These are phyloP conservation scores for Idaea biselata DNA, from an alignment of 2,888 invertebrate genomes.

Conservation along the genomic window DNA sequence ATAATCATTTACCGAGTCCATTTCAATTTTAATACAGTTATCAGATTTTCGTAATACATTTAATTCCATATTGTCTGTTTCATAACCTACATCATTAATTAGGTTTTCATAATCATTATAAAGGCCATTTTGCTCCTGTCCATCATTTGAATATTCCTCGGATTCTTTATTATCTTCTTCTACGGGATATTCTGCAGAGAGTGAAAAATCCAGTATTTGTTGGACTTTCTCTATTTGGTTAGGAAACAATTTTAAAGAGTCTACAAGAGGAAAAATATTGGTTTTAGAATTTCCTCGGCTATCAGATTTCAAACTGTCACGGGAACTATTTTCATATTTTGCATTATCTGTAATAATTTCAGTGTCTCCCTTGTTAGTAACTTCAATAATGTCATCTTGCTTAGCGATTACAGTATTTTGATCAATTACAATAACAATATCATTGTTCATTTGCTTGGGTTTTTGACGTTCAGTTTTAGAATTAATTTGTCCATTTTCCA, in stretches of 20 bases:
- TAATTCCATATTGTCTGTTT: neutral
- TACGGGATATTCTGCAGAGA: slow-evolving; percentile 22
- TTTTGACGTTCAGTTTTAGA: slow-evolving; percentile 18
- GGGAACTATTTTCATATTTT: slow-evolving; percentile 25
- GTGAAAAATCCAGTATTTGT: slow-evolving; percentile 14
- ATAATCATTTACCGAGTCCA: slow-evolving; percentile 4
- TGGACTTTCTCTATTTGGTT: slow-evolving; percentile 20
- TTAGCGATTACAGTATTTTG: slow-evolving; percentile 22
- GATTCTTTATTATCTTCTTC: slow-evolving; percentile 3
- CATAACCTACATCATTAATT: neutral
- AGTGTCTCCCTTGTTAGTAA: neutral
- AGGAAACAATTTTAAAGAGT: slow-evolving; percentile 34
- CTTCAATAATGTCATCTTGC: slow-evolving; percentile 28
- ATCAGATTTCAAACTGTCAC: neutral
- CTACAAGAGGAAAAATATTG: neutral
- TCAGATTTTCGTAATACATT: neutral
- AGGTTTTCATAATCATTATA: neutral
- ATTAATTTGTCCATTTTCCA: neutral
- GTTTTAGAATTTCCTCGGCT: neutral
- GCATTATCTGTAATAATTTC: slow-evolving; percentile 9
- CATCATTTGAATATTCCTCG: too few species aligned
- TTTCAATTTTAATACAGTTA: neutral
- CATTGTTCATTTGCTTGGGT: slow-evolving; percentile 4
- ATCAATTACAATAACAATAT: neutral
- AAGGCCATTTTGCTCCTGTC: neutral